Evolutionary conservation across 2,113 vertebrate species (phyloP), one percentile per base, ranked within the genome.

Genomic region (Ammospiza caudacuta): DNA sequence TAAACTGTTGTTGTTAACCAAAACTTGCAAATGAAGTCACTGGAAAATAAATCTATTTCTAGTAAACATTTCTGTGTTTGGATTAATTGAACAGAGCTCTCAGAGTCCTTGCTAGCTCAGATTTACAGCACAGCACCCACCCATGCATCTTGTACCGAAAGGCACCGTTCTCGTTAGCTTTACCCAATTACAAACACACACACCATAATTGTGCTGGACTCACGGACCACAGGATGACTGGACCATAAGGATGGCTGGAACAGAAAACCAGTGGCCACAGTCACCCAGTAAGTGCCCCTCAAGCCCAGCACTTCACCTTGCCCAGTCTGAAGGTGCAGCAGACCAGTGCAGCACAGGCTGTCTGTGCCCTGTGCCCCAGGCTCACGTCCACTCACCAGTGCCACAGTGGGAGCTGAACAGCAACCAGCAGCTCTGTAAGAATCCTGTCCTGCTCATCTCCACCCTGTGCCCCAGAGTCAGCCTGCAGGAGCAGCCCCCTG

Each of bases 181-280:
- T 51, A 51, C 54, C 79, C 75, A 59, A 46, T 88, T 86, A 83
- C 5, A 1, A 85, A 74, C 4, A 3, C 64, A 12, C 28, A 44
- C 51, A 59, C 49, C 76, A 63, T 67, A 69, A 77, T 14, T 31
- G 79, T 29, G 68, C 63, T 92, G 77, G 68, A 83, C 82, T 91
- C 72, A 59, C 0, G 0, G 51, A 41, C 64, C 0, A 0, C 11
- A 6, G n/a, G n/a, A n/a, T n/a, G n/a, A n/a, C n/a, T n/a, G 0
- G 51, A 41, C 64, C 0, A 0, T 9, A 6, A 18, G 11, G 8
- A 85, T 5, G 67, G 54, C 49, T 64, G 1, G 23, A 74, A 51
- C 82, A 69, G 20, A 80, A 88, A 87, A 59, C 24, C 78, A 51
- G 51, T 5, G 1, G 35, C 58, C 59, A 39, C 35, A 57, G 51